Base-by-base conservation (phyloP, 2,888 invertebrate genomes). In the Prosopocoilus inquinatus region DNA sequence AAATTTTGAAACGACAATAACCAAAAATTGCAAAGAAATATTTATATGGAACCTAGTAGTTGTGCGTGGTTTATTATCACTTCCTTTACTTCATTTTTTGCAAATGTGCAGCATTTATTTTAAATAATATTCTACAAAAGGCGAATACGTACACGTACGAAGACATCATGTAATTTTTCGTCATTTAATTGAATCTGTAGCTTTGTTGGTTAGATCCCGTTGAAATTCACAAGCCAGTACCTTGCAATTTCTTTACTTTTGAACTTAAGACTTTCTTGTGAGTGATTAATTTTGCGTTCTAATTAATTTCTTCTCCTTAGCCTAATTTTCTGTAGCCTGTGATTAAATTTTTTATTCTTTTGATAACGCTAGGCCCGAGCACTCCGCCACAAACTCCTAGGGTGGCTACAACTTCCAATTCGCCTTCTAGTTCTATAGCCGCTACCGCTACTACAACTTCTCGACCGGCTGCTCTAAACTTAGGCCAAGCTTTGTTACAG, bases 401-500 rank as follows among this genome's bases (percentile, higher is more conserved):
- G 67, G 70, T 71, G 53, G 69, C 68, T 38, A 64, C 73, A n/a
- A 63, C 72, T 47, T 68, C 73, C 45, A 70, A 69, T 61, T 73
- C 73, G 33, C 73, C 73, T 50, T 71, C 75, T 57, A 69, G 74
- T 63, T 73, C 75, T 59, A 67, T 74, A 59, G 68, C 69, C 60
- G 64, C 70, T 50, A 62, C 64, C 44, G 55, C 64, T 15, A 59
- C 56, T 47, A 62, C 58, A 43, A 55, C 52, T 43, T 51, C 48
- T 50, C 50, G 68, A 48, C 69, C 73, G 38, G 70, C 71, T 55
- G 67, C 75, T 45, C 64, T 76, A 57, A 76, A 74, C 66, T 70
- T 78, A 63, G 75, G 77, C 57, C 78, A 78, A 65, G 77, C 75
- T 61, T 70, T 79, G 61, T 73, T 78, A 61, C 78, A 79, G 69